Conservation (phyloP, 2,888 invertebrate species). For the Hedya salicella region DNA sequence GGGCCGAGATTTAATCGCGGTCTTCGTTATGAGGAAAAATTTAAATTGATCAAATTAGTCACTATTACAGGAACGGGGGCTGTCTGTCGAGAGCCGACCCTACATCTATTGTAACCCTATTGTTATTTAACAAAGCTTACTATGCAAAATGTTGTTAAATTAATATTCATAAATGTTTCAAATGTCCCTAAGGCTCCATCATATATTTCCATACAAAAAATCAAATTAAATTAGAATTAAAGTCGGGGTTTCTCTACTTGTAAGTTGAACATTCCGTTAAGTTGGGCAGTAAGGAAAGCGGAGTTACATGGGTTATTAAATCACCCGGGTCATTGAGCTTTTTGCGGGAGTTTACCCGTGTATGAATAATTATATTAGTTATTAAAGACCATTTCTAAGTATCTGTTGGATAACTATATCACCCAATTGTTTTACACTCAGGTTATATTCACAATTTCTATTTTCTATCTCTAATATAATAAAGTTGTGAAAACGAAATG, state of each 20-base stretch:
- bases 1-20: slow-evolving; percentile 38
- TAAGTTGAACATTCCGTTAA: not conserved
- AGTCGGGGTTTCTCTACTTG: not conserved
- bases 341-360: slow-evolving; percentile 2
- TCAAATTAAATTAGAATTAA: not conserved
- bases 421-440: no score
- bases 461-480: no score
- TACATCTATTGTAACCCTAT: not conserved
- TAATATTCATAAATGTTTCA: no score
- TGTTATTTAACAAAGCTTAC: not conserved
- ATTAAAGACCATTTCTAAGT: no score
- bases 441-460: no score
- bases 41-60: slow-evolving; percentile 16
- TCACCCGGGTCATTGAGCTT: slow-evolving; percentile 3
- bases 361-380: slow-evolving; percentile 18
- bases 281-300: not conserved
- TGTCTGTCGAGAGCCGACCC: not conserved
- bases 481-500: no score
- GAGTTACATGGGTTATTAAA: slow-evolving; percentile 13
- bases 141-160: no score
- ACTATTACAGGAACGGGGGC: slow-evolving; percentile 10
- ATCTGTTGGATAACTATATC: no score
- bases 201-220: no score
- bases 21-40: slow-evolving; percentile 36
- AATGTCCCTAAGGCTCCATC: no score